These are phyloP conservation scores for Tolypeutes matacus DNA, from an alignment of 2,797 vertebrate genomes.

Conservation along the genomic window DNA sequence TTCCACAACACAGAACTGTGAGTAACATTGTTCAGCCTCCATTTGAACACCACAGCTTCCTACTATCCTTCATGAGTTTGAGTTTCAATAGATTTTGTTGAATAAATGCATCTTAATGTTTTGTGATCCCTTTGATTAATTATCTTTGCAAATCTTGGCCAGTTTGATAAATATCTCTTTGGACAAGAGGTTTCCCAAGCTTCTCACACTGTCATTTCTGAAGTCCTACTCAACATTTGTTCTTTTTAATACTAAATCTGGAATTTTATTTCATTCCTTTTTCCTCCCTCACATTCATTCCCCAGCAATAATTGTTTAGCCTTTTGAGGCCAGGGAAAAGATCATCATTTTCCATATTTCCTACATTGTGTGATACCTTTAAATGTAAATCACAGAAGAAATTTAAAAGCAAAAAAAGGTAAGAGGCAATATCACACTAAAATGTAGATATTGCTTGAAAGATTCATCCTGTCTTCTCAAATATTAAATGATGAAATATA, in stretches of 20 bases:
- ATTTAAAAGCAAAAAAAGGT: background rate
- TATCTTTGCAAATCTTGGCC: background rate
- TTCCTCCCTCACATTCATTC: background rate
- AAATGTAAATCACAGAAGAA: background rate
- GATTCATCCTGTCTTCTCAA: background rate
- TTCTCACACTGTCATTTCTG: background rate
- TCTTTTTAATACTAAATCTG: too few relatives aligned
- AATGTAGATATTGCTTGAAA: background rate
- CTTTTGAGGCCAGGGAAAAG: background rate
- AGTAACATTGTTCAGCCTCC: too few relatives aligned
- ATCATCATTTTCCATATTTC: background rate
- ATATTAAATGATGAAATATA: too few relatives aligned
- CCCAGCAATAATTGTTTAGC: background rate
- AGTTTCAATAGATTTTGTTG: too few relatives aligned
- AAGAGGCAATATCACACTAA: background rate
- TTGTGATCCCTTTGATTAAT: too few relatives aligned
- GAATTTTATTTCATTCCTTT: background rate
- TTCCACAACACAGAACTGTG: too few relatives aligned
- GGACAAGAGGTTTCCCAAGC: background rate
- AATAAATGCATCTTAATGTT: background rate
- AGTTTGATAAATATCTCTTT: background rate
- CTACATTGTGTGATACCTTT: background rate
- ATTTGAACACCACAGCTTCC: too few relatives aligned
- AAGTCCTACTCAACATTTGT: background rate
- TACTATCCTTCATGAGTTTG: too few relatives aligned